Evolutionary conservation across 2,888 invertebrate species (phyloP), one percentile per base, ranked within the genome.

Genomic region (Chydorus sphaericus): DNA sequence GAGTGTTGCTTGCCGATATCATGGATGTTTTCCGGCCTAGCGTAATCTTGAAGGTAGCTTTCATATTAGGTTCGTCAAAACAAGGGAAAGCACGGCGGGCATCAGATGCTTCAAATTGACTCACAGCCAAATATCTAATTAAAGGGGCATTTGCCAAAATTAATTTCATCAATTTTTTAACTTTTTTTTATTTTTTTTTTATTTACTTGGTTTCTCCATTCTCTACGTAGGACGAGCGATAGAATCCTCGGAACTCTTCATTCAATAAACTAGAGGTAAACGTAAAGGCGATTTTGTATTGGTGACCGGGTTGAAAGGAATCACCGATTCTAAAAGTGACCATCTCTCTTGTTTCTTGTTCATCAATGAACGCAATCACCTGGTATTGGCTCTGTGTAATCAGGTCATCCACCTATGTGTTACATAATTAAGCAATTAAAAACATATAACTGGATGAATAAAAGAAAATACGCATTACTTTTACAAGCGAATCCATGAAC

Each of bases 221-320:
- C 49, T 55, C 55, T 4, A 75, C 75, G 67, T 89, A 89, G 0
- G 84, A 85, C 69, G 86, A 87, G 62, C 85, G 76, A 66, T 88
- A 89, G 69, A 89, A 88, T 11, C 44, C 44, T 5, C 14, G 11
- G 10, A 44, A 16, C 8, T 10, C 18, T 14, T 44, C 44, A 16
- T 44, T 44, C 3, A 44, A 28, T n/a, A n/a, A n/a, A 16, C 23
- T 20, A 28, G 44, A 44, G n/a, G 44, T 44, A 28, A 44, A 44
- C 28, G 14, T 16, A 23, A 44, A 26, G 26, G 44, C 23, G 26
- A 44, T 44, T 14, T 44, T 44, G 44, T 44, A 44, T 11, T 28
- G 26, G 6, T 10, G 23, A 8, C 44, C 44, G 4, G 44, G 14
- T 26, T 26, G 10, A 11, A 44, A 44, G 18, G 26, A 26, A 7